These are phyloP conservation scores for Heteropelma amictum DNA, from an alignment of 2,888 invertebrate genomes.

Conservation along the genomic window DNA sequence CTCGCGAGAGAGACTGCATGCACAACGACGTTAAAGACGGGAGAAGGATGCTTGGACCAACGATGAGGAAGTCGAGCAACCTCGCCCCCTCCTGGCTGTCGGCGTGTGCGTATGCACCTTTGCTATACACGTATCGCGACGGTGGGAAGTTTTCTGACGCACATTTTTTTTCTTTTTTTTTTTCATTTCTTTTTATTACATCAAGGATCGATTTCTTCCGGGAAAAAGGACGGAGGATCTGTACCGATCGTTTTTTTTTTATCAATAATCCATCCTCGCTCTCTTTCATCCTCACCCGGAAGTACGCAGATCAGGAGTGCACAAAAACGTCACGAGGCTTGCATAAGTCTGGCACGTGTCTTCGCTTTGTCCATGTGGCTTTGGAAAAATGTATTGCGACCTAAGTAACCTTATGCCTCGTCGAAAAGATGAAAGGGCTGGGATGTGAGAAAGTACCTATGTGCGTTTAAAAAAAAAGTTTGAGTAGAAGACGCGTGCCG, in stretches of 20 bases:
- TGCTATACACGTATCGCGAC: constrained; percentile 5
- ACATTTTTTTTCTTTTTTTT: constrained; percentile 25
- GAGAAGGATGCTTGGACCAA: constrained; percentile 24
- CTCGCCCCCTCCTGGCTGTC: constrained; percentile 42
- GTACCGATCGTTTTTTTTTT: constrained; percentile 34
- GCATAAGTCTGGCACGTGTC: constrained; percentile 49
- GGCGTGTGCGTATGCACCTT: constrained; percentile 2
- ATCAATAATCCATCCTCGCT: constrained; percentile 18
- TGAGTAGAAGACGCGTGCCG: constrained; percentile 45
- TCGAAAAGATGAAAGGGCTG: constrained; percentile 30
- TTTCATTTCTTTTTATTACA: constrained; percentile 26
- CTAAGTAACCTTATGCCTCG: constrained; percentile 37
- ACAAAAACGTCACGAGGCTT: constrained; percentile 27
- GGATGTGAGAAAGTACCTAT: not conserved
- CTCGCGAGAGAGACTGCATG: constrained; percentile 25
- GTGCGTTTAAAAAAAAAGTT: not conserved
- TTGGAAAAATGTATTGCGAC: constrained; percentile 20
- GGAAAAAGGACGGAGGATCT: constrained; percentile 57
- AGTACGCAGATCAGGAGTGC: constrained; percentile 56
- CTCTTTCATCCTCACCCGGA: constrained; percentile 57
- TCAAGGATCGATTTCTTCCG: constrained; percentile 62
- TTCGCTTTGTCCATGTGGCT: constrained; percentile 35
- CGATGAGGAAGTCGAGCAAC: constrained; percentile 56
- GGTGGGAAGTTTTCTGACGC: constrained; percentile 29
- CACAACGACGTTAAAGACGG: constrained; percentile 32